Percentiles rank a stretch among this genome's conserved stretches.
Conservation (phyloP, 2,888 invertebrate genomes). For the Phaonia tiefii region DNA sequence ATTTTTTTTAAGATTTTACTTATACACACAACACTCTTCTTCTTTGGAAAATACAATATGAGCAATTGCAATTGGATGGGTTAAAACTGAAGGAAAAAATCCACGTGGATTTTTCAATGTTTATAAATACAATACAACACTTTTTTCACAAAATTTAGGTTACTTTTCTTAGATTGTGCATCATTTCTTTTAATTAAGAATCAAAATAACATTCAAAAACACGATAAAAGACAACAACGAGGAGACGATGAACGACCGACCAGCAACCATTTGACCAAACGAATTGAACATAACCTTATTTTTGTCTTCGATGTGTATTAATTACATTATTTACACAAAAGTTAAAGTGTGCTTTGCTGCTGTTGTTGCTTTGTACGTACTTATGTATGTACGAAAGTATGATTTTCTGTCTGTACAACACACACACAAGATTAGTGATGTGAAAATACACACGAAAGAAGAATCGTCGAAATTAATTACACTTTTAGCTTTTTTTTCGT, state of each 20-base stretch:
- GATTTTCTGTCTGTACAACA: constrained; percentile 44
- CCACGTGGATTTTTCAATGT: constrained; percentile 58
- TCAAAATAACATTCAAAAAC: too few species aligned
- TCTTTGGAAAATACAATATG: background rate
- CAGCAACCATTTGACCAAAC: background rate
- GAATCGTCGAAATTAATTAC: background rate
- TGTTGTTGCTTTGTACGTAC: background rate
- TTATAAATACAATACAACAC: constrained; percentile 48
- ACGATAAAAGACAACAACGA: background rate
- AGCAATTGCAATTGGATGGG: constrained; percentile 16
- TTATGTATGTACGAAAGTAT: too few species aligned
- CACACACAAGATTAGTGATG: background rate
- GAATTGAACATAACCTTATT: constrained; percentile 65
- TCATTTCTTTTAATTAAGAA: background rate
- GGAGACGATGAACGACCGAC: background rate
- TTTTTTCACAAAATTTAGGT: constrained; percentile 56
- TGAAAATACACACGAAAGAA: too few species aligned
- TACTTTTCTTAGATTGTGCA: constrained; percentile 51
- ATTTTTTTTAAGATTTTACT: too few species aligned
- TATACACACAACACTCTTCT: constrained; percentile 1
- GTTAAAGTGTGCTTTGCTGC: constrained; percentile 5
- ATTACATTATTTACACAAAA: constrained; percentile 62
- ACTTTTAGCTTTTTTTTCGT: too few species aligned
- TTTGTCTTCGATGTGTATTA: constrained; percentile 35
- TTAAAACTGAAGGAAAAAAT: constrained; percentile 23